These are phyloP conservation scores for Platysteira castanea DNA, from an alignment of 2,113 vertebrate species.

Conservation along the genomic window DNA sequence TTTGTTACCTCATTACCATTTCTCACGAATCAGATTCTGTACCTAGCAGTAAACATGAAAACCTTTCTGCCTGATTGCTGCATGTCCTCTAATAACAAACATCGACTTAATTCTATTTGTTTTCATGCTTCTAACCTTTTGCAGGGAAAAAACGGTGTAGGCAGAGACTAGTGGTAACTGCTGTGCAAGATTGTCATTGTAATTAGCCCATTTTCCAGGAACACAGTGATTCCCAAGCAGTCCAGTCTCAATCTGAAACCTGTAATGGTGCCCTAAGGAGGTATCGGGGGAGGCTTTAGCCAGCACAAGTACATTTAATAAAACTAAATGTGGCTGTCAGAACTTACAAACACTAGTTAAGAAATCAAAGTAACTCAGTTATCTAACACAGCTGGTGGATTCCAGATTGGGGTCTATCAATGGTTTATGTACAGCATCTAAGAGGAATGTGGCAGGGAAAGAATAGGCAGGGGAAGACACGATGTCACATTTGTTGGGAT, in stretches of 20 bases:
- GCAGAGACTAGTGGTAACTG: neutral
- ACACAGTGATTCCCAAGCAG: neutral
- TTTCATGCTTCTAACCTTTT: neutral
- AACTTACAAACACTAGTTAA: neutral
- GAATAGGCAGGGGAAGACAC: neutral
- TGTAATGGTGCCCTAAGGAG: neutral
- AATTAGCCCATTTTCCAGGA: neutral
- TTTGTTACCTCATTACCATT: conserved; percentile 26
- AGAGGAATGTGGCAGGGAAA: neutral
- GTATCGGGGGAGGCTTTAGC: neutral
- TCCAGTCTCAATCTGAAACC: neutral
- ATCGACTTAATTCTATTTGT: neutral
- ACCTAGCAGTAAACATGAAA: neutral
- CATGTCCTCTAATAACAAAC: neutral
- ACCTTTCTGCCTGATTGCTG: neutral
- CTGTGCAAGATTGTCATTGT: neutral
- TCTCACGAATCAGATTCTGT: neutral
- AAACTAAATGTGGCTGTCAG: neutral
- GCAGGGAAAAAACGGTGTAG: neutral
- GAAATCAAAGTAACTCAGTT: neutral
- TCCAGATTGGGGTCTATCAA: rapidly evolving
- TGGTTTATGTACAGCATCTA: rapidly evolving
- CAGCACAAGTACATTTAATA: neutral
- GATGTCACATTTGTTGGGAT: rapidly evolving
- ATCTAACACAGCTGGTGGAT: neutral